Base-by-base conservation (phyloP, 2,888 invertebrate genomes). In the Beris morrisii region DNA sequence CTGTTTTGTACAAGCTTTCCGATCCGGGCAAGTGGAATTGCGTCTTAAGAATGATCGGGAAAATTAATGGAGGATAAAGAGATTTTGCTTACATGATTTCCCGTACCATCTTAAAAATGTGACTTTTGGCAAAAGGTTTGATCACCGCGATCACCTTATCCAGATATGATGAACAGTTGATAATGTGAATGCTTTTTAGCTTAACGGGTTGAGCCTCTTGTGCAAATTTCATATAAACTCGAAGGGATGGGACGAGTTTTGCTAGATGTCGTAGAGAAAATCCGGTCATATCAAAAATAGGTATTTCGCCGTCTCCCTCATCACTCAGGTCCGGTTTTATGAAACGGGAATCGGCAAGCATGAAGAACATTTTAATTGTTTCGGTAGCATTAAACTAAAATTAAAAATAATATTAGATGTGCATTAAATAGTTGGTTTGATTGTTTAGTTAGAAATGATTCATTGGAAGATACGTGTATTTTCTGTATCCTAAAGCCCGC, bases 201-300 rank as follows among this genome's bases (percentile, higher is more conserved):
- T 85, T 82, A 13, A 89, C 85, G 0, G 89, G 89, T 77, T 88
- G 85, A 0, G 88, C 88, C 74, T 89, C 88, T 86, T 89, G 89
- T 55, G 88, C 86, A 73, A 88, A 89, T 73, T 87, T 82, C 88
- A 89, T 88, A 74, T 89, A 89, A 74, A 88, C 86, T 58, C 87
- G 84, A 28, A 89, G 75, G 0, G 86, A 85, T 53, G 89, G 77
- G 48, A 85, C 85, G 3, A 88, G 79, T 78, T 85, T 87, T 7
- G 87, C 82, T 32, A 89, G 79, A 73, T 89, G 89, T 68, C 85
- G 85, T 66, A 89, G 75, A 1, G 85, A 82, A 46, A 86, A 85
- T 56, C 88, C 87, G 0, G 84, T 83, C 76, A 89, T 86, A 75
- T 90, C 90, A 71, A 89, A 89, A 56, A 90, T 86, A 0, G 89